Conservation (phyloP, 1,140 invertebrate genomes). For the Brachionus plicatilis region DNA sequence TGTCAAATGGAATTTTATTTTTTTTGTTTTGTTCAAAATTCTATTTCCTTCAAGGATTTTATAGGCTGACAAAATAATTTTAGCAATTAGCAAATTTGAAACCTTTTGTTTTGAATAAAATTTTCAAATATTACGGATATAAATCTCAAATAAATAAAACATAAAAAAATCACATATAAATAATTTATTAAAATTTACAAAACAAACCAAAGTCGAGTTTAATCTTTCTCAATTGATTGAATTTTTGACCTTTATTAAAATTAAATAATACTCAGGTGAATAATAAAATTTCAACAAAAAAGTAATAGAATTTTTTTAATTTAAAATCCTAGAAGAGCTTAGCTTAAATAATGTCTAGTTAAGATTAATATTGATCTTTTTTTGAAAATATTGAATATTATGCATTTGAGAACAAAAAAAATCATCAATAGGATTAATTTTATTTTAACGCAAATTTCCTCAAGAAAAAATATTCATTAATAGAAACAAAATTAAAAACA, state of each 20-base stretch:
- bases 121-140: background rate
- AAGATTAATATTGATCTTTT: background rate
- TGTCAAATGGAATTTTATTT: background rate
- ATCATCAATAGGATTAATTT: background rate
- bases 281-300: too few species aligned
- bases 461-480: slow-evolving; percentile 9
- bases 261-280: background rate
- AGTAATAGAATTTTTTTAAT: too few species aligned
- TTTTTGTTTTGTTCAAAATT: background rate
- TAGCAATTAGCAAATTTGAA: background rate
- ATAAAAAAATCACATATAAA: background rate
- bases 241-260: background rate
- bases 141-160: background rate
- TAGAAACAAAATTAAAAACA: background rate
- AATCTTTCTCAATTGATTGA: background rate
- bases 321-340: too few species aligned
- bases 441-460: background rate
- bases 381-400: background rate
- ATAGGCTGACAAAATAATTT: background rate
- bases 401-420: background rate
- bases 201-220: background rate
- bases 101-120: background rate
- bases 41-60: background rate
- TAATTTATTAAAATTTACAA: background rate
- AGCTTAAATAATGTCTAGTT: background rate